phyloP scores from a whole-genome alignment of 2,888 invertebrate genomes.

The Lasioglossum figueresi region DNA sequence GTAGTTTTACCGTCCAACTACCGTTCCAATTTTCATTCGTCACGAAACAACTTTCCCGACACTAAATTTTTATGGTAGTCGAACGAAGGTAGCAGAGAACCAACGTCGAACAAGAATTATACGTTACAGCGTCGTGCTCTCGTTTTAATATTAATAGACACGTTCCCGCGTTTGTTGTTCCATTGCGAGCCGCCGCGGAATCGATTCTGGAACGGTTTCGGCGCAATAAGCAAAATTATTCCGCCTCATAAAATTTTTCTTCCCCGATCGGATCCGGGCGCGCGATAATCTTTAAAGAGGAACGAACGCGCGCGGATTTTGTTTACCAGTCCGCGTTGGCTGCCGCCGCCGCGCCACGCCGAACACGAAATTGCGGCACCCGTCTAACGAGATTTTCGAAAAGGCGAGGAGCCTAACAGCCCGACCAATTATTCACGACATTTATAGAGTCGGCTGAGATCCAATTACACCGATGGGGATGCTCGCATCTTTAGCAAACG shows the following conservation, averaged over 20 bases:
- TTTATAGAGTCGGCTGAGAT: conserved; percentile 60
- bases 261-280: conserved; percentile 1
- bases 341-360: neutral
- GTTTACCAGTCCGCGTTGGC: conserved; percentile 10
- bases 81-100: neutral
- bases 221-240: conserved; percentile 47
- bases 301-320: conserved; percentile 10
- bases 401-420: conserved; percentile 17
- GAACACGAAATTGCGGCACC: conserved; percentile 44
- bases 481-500: conserved; percentile 48
- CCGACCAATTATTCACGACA: conserved; percentile 56
- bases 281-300: conserved; percentile 43
- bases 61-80: neutral
- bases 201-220: conserved; percentile 29
- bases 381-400: conserved; percentile 46
- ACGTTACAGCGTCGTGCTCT: conserved; percentile 8
- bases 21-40: conserved; percentile 11
- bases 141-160: conserved; percentile 23
- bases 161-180: conserved; percentile 21
- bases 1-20: neutral
- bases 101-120: neutral
- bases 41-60: neutral
- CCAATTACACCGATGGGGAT: conserved; percentile 55
- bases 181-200: conserved; percentile 12
- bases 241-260: conserved; percentile 30